Conservation (phyloP, 92 coral and sea anemone species). For the Umimayanthus chanpuru region DNA sequence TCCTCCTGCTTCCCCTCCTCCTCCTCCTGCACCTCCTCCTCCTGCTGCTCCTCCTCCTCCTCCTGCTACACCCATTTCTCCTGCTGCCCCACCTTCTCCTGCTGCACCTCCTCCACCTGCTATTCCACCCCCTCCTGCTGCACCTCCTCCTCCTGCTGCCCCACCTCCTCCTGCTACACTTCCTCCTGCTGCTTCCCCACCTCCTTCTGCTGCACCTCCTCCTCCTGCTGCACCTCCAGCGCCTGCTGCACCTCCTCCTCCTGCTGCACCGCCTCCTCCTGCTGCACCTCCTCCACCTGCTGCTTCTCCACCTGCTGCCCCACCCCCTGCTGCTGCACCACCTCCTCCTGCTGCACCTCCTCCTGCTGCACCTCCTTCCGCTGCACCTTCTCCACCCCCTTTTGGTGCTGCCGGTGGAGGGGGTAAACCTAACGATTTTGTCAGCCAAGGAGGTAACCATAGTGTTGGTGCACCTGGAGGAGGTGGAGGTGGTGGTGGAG, state of each 20-base stretch:
- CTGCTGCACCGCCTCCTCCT: constrained; percentile 6
- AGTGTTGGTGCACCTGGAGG: constrained; percentile 62
- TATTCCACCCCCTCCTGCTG: constrained; percentile 17
- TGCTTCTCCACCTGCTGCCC: not conserved
- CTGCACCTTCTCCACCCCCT: constrained; percentile 6
- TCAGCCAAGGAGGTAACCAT: constrained; percentile 83
- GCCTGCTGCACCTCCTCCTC: not conserved
- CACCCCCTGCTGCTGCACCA: constrained; percentile 27
- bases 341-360: constrained; percentile 20
- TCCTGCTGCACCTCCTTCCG: not conserved
- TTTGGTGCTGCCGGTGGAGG: constrained; percentile 47
- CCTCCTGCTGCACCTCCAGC: constrained; percentile 25
- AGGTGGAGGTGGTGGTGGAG: constrained; percentile 52
- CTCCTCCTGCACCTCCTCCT: constrained; percentile 42
- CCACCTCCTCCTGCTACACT: constrained; percentile 10
- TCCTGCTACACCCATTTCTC: constrained; percentile 21
- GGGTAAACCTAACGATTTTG: constrained; percentile 74
- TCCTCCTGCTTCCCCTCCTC: constrained; percentile 23
- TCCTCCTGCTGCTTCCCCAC: constrained; percentile 38
- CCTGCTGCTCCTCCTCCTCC: constrained; percentile 42
- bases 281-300: constrained; percentile 7
- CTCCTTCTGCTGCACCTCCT: constrained; percentile 22
- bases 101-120: constrained; percentile 36
- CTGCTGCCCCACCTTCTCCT: constrained; percentile 35
- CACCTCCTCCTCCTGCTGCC: constrained; percentile 25